Base-by-base conservation (phyloP, 1,140 invertebrate species). In the Tetramorium parvispinum region DNA sequence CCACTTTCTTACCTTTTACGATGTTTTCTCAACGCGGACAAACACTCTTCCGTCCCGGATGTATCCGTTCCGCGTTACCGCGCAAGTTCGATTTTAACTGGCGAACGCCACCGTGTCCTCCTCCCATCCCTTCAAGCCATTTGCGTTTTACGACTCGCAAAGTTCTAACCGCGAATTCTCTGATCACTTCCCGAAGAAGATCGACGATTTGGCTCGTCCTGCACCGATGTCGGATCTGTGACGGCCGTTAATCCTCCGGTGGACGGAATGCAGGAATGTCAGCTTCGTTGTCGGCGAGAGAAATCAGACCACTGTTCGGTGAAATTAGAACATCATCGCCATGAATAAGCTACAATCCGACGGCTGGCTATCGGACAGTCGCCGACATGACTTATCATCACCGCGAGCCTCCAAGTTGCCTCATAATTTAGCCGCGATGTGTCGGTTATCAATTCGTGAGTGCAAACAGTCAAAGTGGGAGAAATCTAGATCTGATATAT, bases 131-230 rank as follows among this genome's bases (percentile, higher is more conserved):
- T 18, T 0, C 7, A 21, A 59, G 53, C 32, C 46, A 77, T 85
- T 68, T 63, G 55, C 82, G 49, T 87, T 87, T 87, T 83, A 87
- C 70, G 79, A 87, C 11, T 37, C 73, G 27, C 32, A 18, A 57
- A 85, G 79, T 76, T 66, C 18, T 13, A 66, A 32, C 13, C 5
- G 7, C 32, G 37, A 5, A 18, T 24, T 16, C 32, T 53, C 4
- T 24, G 53, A 24, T 37, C 43, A 76, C 59, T 49, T 32, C 18
- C 11, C 10, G 46, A 24, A 37, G 43, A 65, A 85, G 71, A 78
- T 55, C 32, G 53, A 78, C 24, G 16, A 18, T 46, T 49, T 57
- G 5, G 10, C 43, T 13, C 8, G 10, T 71, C 32, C 63, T 24
- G 16, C 68, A 11, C 27, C n/a, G 21, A 53, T n/a, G 46, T 85